Base-by-base conservation (phyloP, 2,113 vertebrate genomes). In the Nothobranchius furzeri region DNA sequence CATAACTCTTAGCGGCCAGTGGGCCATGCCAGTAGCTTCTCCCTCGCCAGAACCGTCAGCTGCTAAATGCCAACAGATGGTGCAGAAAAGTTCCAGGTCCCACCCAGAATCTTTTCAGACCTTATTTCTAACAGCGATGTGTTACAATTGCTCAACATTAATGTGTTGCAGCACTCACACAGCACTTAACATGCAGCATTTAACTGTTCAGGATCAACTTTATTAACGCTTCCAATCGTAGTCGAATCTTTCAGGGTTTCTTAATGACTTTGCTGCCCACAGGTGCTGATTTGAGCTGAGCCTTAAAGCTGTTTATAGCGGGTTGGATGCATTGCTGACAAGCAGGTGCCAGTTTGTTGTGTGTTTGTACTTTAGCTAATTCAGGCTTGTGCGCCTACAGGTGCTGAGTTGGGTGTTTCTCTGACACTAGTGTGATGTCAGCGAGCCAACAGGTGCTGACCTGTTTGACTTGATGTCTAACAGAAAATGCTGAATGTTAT, bases 291-390 rank as follows among this genome's bases (percentile, higher is more conserved):
- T 78, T 72, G 64, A 7, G 43, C 60, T 52, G 45, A 68, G 60
- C 71, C 73, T 69, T 79, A 78, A 81, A 85, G 69, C 69, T 10
- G 69, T 66, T 75, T 64, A 87, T 69, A 59, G 78, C 2, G 12
- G 74, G 52, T 66, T 67, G 10, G 54, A 49, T 68, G 11, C 68
- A 60, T 69, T 72, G 67, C 79, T 82, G 78, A 75, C 62, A 67
- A 84, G 74, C 81, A 83, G 82, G 76, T 81, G 78, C n/a, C 68
- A 47, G 40, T 45, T 20, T 35, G 56, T 59, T 24, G 42, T 74
- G 71, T 82, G 50, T 64, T 60, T 75, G 64, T 58, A 79, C 76
- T 43, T 47, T 14, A 47, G 40, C 66, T 70, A 25, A 62, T 37
- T 8, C 4, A 24, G 37, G 53, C 83, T 87, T 79, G 78, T 64